Percentiles rank a stretch among this genome's conserved stretches.
These are phyloP conservation scores for Oncorhynchus kisutch DNA, from an alignment of 2,113 vertebrate genomes.

Conservation along the genomic window DNA sequence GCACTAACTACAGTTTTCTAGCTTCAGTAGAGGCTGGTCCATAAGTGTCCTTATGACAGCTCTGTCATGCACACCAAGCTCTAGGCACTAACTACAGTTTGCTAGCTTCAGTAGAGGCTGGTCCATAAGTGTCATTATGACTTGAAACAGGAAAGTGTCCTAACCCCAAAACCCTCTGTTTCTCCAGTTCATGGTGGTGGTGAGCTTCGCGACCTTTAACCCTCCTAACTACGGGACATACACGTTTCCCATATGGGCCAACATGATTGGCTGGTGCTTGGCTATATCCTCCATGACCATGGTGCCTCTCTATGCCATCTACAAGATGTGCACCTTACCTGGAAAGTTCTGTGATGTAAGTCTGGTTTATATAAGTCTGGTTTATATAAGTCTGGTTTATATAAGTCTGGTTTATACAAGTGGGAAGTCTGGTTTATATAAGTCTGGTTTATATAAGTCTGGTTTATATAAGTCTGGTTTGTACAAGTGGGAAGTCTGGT, in stretches of 20 bases:
- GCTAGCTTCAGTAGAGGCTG: too few species aligned
- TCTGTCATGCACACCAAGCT: too few species aligned
- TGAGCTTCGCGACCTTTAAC: slow-evolving; percentile 84
- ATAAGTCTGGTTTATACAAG: too few species aligned
- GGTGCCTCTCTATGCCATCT: slow-evolving; percentile 86
- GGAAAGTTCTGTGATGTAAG: slow-evolving; percentile 82
- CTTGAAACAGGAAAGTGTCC: background rate
- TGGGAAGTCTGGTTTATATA: too few species aligned
- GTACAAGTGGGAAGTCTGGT: too few species aligned
- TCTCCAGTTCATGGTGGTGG: slow-evolving; percentile 83
- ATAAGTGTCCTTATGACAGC: too few species aligned
- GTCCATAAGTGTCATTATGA: background rate
- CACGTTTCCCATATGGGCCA: slow-evolving; percentile 85
- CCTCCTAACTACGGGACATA: slow-evolving; percentile 83
- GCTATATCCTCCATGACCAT: slow-evolving; percentile 87
- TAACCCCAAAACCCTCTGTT: background rate
- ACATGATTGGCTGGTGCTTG: slow-evolving; percentile 81
- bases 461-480: too few species aligned
- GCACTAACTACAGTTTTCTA: too few species aligned
- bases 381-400: background rate
- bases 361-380: slow-evolving; percentile 55
- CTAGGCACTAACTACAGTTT: too few species aligned
- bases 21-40: too few species aligned
- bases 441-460: too few species aligned
- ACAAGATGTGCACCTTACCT: slow-evolving; percentile 82